These are phyloP conservation scores for Amblyornis subalaris DNA, from an alignment of 2,113 vertebrate species.

Conservation along the genomic window DNA sequence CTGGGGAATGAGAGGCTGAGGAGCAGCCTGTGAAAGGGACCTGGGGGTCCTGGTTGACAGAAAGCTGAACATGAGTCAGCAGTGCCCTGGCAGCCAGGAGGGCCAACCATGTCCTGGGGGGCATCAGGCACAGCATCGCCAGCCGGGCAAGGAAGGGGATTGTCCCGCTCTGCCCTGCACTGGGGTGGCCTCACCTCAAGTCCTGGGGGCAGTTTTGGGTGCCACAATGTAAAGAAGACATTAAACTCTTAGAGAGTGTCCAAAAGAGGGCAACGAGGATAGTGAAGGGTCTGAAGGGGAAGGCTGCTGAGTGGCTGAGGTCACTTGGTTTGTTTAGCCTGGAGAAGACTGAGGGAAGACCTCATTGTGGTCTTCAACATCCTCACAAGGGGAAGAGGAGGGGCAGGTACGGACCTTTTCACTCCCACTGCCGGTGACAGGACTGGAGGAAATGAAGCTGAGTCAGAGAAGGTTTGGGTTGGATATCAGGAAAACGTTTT, in stretches of 20 bases:
- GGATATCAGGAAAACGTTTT: background rate
- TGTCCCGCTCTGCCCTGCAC: background rate
- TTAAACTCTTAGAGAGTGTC: background rate
- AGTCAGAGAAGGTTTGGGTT: background rate
- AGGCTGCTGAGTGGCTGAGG: background rate
- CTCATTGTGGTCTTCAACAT: background rate
- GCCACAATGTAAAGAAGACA: background rate
- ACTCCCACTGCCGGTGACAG: background rate
- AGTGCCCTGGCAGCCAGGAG: background rate
- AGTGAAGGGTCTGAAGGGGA: background rate
- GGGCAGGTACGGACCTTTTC: background rate
- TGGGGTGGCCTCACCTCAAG: accelerated
- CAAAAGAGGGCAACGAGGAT: background rate
- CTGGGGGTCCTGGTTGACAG: background rate
- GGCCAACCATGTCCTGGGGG: accelerated
- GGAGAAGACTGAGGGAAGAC: background rate
- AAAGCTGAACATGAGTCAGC: background rate
- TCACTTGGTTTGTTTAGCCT: background rate
- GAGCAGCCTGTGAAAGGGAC: background rate
- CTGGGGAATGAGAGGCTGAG: background rate
- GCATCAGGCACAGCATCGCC: background rate
- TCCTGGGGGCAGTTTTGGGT: background rate
- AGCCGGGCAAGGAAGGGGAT: accelerated
- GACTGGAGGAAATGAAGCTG: background rate
- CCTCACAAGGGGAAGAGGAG: background rate